phyloP scores from a whole-genome alignment of 1,140 invertebrate species.

The Drosophila simulans region DNA sequence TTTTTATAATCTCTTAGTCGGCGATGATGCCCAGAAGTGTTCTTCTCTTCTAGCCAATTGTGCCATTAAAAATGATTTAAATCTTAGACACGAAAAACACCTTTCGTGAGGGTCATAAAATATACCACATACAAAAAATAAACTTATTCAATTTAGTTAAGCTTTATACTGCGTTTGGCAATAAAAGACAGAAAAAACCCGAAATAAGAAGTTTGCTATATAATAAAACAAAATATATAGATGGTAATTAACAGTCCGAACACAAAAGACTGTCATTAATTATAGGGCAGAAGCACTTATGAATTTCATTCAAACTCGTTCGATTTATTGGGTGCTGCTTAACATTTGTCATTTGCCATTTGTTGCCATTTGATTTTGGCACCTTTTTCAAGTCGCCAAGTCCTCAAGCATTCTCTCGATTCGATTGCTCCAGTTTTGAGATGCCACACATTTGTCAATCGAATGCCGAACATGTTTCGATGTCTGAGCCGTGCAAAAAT shows the following conservation, averaged over 20 bases:
- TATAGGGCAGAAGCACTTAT: constrained; percentile 39
- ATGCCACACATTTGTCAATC: constrained; percentile 75
- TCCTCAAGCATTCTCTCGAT: constrained; percentile 43
- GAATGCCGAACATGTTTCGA: constrained; percentile 70
- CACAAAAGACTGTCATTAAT: background rate
- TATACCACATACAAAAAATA: constrained; percentile 11
- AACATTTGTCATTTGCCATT: constrained; percentile 67
- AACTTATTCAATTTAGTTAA: constrained; percentile 34
- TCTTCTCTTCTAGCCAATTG: constrained; percentile 12
- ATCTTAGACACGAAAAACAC: constrained; percentile 23
- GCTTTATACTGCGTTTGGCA: constrained; percentile 11
- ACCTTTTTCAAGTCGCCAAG: constrained; percentile 12
- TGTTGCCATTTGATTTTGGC: constrained; percentile 50
- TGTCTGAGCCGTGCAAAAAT: constrained; percentile 59
- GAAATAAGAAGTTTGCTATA: constrained; percentile 6
- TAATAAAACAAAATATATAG: constrained; percentile 17
- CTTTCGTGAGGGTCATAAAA: constrained; percentile 50
- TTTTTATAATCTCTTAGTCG: background rate
- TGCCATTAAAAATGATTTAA: constrained; percentile 50
- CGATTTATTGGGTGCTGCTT: constrained; percentile 48
- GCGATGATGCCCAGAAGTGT: constrained; percentile 9
- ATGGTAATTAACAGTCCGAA: constrained; percentile 27
- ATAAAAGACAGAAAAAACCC: constrained; percentile 1
- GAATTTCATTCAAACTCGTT: constrained; percentile 33
- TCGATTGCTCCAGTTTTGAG: constrained; percentile 66